Evolutionary conservation across 2,888 invertebrate genomes (phyloP).

Genomic region (Hofmannophila pseudospretella): DNA sequence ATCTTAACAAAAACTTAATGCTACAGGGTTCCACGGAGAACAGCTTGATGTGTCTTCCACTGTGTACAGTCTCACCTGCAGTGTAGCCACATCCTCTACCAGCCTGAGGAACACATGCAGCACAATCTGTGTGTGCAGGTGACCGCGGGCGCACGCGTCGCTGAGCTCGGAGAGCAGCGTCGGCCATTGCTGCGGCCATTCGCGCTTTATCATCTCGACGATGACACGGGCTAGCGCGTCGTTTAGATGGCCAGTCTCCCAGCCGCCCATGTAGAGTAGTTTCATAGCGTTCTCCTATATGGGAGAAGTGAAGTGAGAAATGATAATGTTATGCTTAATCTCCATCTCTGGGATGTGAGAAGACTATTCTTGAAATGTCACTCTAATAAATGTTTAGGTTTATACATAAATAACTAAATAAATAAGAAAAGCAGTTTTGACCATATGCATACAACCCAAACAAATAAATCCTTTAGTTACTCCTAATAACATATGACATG

Average conservation of each 20-base stretch:
- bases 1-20: too few species aligned
- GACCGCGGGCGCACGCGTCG: slow-evolving; percentile 88
- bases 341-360: too few species aligned
- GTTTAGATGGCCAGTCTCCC: slow-evolving; percentile 87
- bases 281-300: slow-evolving; percentile 91
- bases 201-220: slow-evolving; percentile 97
- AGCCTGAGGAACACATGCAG: slow-evolving; percentile 91
- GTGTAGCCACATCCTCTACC: slow-evolving; percentile 94
- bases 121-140: slow-evolving; percentile 93
- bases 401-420: too few species aligned
- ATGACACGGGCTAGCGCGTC: slow-evolving; percentile 93
- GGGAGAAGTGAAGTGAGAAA: too few species aligned
- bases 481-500: too few species aligned
- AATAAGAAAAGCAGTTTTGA: too few species aligned
- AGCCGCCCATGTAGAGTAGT: slow-evolving; percentile 86
- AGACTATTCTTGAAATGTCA: too few species aligned
- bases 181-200: slow-evolving; percentile 99
- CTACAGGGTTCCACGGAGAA: too few species aligned
- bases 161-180: slow-evolving; percentile 89
- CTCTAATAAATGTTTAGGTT: too few species aligned
- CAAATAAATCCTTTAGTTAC: too few species aligned
- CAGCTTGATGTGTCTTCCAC: neutral
- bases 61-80: slow-evolving; percentile 79
- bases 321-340: too few species aligned
- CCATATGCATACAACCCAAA: too few species aligned